Conservation (phyloP, 2,888 invertebrate species). For the Synanthedon vespiformis region DNA sequence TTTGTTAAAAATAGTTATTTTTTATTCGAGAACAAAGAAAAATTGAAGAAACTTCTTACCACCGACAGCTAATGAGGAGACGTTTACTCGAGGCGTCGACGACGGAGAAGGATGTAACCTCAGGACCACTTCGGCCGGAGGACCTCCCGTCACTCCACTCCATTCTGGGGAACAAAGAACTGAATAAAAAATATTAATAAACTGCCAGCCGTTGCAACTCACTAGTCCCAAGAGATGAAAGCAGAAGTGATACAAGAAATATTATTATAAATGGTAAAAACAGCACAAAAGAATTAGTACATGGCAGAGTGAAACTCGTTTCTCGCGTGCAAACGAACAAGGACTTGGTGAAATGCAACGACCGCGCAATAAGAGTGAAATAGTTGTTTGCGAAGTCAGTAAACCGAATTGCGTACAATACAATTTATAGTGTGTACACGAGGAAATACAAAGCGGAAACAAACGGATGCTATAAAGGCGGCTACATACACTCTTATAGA, state of each 20-base stretch:
- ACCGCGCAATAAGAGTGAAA: not conserved
- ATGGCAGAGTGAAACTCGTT: not conserved
- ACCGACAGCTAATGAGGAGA: slow-evolving; percentile 32
- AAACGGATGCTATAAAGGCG: no score
- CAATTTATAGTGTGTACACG: not conserved
- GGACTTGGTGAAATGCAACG: not conserved
- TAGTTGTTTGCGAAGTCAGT: not conserved
- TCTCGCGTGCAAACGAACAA: not conserved
- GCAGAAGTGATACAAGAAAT: not conserved
- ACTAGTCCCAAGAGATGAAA: not conserved
- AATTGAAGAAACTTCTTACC: slow-evolving; percentile 20
- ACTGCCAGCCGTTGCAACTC: not conserved
- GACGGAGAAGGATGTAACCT: slow-evolving; percentile 43
- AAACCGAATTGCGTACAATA: not conserved
- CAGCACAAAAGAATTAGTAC: not conserved
- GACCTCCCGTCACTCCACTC: slow-evolving; percentile 59
- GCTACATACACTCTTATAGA: no score
- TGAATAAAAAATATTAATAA: not conserved
- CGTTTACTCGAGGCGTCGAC: slow-evolving; percentile 28
- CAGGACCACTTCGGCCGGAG: slow-evolving; percentile 55
- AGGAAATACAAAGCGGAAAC: not conserved
- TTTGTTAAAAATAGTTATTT: no score
- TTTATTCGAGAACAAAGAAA: not conserved
- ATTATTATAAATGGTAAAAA: not conserved
- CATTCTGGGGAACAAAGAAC: slow-evolving; percentile 34